Percentiles rank a stretch among this genome's conserved stretches.
These are phyloP conservation scores for Chrysochloris asiatica DNA, from an alignment of 2,113 vertebrate species.

Conservation along the genomic window DNA sequence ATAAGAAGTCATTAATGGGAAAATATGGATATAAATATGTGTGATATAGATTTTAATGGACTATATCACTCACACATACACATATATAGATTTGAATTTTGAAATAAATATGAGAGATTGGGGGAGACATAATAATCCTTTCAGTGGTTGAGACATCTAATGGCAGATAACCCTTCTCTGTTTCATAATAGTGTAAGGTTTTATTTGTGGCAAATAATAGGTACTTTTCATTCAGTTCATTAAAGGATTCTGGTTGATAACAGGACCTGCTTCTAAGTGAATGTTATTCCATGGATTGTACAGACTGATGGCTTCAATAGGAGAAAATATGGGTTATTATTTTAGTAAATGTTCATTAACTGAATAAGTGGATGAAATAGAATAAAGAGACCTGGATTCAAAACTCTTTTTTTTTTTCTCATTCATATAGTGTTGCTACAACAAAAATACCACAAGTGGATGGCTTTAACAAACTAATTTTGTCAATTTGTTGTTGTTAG, in stretches of 20 bases:
- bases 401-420: too few relatives aligned
- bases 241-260: neutral
- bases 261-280: neutral
- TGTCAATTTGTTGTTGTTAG: too few relatives aligned
- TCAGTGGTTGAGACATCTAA: too few relatives aligned
- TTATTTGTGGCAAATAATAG: neutral
- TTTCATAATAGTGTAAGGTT: too few relatives aligned
- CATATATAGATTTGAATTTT: neutral
- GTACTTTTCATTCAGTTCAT: conserved; percentile 15
- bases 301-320: neutral
- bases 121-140: too few relatives aligned
- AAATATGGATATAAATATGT: too few relatives aligned
- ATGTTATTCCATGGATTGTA: neutral
- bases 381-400: neutral
- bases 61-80: neutral
- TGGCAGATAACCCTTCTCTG: too few relatives aligned
- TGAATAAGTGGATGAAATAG: neutral
- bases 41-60: conserved; percentile 19
- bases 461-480: too few relatives aligned
- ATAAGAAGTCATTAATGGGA: neutral
- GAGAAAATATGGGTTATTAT: neutral
- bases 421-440: too few relatives aligned
- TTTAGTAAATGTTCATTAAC: neutral
- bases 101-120: neutral
- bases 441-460: too few relatives aligned